Percentiles rank a stretch among this genome's conserved stretches.
Conservation (phyloP, 2,888 invertebrate species). For the Epicampocera succincta region DNA sequence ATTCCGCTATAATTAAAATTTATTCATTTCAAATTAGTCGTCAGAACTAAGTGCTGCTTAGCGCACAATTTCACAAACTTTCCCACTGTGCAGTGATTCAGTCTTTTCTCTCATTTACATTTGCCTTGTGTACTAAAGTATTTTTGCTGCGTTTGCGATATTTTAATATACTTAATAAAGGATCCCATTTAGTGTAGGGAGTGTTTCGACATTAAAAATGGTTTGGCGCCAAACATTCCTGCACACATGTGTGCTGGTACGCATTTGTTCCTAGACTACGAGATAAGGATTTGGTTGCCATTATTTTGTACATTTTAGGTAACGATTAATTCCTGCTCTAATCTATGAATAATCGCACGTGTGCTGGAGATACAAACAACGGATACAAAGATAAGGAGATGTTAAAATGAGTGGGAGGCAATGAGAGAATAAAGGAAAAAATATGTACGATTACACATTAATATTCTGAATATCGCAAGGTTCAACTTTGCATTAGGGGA, state of each 20-base stretch:
- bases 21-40: too few species aligned
- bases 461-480: too few species aligned
- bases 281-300: background rate
- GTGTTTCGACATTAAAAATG: slow-evolving; percentile 56
- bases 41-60: too few species aligned
- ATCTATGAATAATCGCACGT: too few species aligned
- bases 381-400: background rate
- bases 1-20: too few species aligned
- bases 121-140: background rate
- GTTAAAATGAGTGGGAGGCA: too few species aligned
- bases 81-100: background rate
- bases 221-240: slow-evolving; percentile 15
- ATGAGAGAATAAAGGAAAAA: too few species aligned
- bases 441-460: too few species aligned
- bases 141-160: slow-evolving; percentile 1
- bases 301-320: slow-evolving; percentile 1
- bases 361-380: background rate
- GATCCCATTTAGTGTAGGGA: slow-evolving; percentile 39
- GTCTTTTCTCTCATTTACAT: background rate
- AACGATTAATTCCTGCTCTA: background rate
- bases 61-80: too few species aligned
- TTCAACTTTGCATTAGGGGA: too few species aligned
- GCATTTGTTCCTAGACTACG: background rate
- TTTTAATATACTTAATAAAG: slow-evolving; percentile 39
- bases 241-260: background rate